Percentiles rank a stretch among this genome's conserved stretches.
Conservation (phyloP, 1,140 invertebrate genomes). For the Lepidurus arcticus region DNA sequence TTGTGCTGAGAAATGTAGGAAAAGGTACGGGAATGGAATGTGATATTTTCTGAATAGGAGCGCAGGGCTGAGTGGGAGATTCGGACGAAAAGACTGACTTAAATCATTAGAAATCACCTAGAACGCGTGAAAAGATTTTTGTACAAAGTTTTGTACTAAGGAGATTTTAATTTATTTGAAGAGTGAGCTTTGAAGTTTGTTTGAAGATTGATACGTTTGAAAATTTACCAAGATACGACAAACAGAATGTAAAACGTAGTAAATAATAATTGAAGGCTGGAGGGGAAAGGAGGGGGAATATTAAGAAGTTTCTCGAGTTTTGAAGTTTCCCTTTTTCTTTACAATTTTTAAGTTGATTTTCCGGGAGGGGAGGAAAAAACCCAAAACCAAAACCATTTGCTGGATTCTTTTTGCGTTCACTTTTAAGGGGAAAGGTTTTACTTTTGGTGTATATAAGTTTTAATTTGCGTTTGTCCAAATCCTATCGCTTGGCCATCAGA, state of each 20-base stretch:
- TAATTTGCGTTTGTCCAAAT: neutral
- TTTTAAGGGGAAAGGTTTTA: too few relatives aligned
- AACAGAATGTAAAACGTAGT: too few relatives aligned
- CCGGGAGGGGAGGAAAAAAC: too few relatives aligned
- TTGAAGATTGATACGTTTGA: neutral
- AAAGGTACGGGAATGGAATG: neutral
- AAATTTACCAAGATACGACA: neutral
- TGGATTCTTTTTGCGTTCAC: too few relatives aligned
- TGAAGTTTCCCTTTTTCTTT: too few relatives aligned
- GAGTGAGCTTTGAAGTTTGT: too few relatives aligned
- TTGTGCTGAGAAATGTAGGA: neutral
- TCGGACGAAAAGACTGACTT: neutral
- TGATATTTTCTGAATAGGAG: slow-evolving; percentile 16
- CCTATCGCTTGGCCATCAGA: slow-evolving; percentile 13
- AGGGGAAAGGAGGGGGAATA: too few relatives aligned
- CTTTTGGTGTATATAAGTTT: too few relatives aligned
- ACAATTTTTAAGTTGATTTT: too few relatives aligned
- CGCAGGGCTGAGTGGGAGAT: neutral
- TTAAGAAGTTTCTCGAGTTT: too few relatives aligned
- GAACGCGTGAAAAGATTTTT: neutral
- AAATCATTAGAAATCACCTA: neutral
- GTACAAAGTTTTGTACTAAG: slow-evolving; percentile 10
- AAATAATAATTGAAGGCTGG: too few relatives aligned
- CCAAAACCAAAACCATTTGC: too few relatives aligned
- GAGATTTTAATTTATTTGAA: neutral